phyloP scores from a whole-genome alignment of 2,113 vertebrate species.

The Myiopsitta monachus region DNA sequence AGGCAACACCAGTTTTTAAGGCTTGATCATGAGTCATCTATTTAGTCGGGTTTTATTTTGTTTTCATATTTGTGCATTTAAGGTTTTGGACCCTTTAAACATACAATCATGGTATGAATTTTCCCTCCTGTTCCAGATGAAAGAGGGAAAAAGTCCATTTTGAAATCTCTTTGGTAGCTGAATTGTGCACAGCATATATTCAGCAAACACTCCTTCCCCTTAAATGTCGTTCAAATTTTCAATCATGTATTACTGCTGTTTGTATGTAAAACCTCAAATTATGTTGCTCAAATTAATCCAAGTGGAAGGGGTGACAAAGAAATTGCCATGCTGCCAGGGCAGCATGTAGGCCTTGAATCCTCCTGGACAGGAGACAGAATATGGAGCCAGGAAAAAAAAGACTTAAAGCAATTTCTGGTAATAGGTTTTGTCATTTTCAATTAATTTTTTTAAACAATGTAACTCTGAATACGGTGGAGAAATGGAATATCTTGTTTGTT shows the following conservation, averaged over 20 bases:
- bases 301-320: background rate
- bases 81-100: background rate
- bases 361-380: background rate
- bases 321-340: background rate
- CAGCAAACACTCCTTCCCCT: background rate
- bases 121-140: background rate
- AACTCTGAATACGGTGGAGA: background rate
- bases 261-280: background rate
- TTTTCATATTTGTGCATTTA: background rate
- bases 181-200: background rate
- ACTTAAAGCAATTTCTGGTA: background rate
- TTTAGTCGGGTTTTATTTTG: background rate
- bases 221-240: background rate
- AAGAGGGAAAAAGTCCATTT: background rate
- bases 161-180: background rate
- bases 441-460: background rate
- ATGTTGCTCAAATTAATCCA: background rate
- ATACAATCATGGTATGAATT: fast-evolving
- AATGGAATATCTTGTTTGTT: constrained; percentile 35
- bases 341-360: background rate
- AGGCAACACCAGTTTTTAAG: background rate
- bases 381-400: background rate
- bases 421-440: background rate
- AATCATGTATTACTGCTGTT: background rate
- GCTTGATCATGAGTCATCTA: background rate